Conservation (phyloP, 1,140 invertebrate species). For the Brachionus rubens region DNA sequence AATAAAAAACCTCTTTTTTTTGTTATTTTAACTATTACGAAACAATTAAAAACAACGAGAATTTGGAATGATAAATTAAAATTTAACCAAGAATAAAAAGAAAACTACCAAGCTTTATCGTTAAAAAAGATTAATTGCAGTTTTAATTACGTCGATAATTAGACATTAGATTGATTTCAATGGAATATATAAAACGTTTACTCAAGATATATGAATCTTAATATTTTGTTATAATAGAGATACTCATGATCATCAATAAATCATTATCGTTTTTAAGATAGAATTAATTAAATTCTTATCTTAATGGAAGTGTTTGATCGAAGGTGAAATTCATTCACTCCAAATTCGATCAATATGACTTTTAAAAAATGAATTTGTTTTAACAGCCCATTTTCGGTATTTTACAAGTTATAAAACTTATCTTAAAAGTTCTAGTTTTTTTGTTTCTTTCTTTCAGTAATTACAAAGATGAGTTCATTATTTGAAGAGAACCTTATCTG, state of each 20-base stretch:
- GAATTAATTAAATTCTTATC: constrained; percentile 33
- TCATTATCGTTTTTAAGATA: constrained; percentile 41
- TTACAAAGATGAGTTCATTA: too few relatives aligned
- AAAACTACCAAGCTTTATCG: not conserved
- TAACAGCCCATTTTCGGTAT: constrained; percentile 27
- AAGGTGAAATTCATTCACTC: constrained; percentile 29
- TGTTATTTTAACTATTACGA: constrained; percentile 34
- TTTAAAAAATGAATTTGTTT: constrained; percentile 10
- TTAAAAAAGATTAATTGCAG: constrained; percentile 26
- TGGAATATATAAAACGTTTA: too few relatives aligned
- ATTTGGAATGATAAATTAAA: constrained; percentile 20
- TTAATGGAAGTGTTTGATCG: not conserved
- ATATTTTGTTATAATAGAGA: not conserved
- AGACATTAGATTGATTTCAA: constrained; percentile 44
- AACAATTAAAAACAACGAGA: constrained; percentile 4
- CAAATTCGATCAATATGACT: constrained; percentile 33
- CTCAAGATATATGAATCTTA: too few relatives aligned
- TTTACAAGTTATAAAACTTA: not conserved
- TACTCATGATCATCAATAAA: constrained; percentile 37
- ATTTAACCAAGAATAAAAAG: not conserved
- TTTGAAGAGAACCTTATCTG: constrained; percentile 11
- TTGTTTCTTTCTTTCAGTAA: not conserved
- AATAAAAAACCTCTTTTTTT: constrained; percentile 26
- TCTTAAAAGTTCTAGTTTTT: constrained; percentile 11
- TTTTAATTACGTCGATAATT: constrained; percentile 43